A percentile compares a stretch with the other conserved stretches of the same genome.
Evolutionary conservation across 2,113 vertebrate species (phyloP).

Genomic region (Diphyllodes magnificus): DNA sequence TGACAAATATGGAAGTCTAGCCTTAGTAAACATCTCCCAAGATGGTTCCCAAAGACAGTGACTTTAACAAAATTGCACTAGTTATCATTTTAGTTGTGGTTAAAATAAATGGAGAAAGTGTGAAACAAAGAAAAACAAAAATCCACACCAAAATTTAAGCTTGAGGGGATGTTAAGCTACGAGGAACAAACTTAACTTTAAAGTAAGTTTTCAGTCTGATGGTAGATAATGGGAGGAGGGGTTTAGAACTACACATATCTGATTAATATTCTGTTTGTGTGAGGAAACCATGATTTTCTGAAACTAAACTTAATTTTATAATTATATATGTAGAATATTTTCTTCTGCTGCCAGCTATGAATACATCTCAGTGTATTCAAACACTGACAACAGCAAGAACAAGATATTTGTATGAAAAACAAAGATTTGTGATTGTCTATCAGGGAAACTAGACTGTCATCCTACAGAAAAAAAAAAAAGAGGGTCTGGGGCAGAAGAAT

Average conservation of each 20-base stretch:
- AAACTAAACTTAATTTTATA: background rate
- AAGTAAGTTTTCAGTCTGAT: background rate
- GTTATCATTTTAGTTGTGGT: background rate
- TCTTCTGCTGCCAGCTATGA: background rate
- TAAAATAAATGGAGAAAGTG: background rate
- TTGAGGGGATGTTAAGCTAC: background rate
- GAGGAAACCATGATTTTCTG: background rate
- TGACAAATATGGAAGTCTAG: background rate
- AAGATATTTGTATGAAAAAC: background rate
- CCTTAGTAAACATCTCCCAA: background rate
- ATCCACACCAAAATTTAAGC: background rate
- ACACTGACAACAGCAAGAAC: background rate
- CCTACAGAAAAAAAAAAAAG: fast-evolving
- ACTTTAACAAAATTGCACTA: background rate
- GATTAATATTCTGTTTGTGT: background rate
- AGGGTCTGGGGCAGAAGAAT: background rate
- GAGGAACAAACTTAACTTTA: background rate
- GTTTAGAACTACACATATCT: background rate
- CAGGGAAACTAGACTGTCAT: background rate
- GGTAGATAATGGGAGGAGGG: background rate
- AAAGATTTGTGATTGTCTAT: background rate
- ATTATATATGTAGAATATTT: background rate
- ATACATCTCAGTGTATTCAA: background rate
- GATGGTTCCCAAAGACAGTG: background rate
- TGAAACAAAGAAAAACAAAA: background rate